Evolutionary conservation across 2,113 vertebrate species (phyloP), one percentile per base, ranked within the genome.

Genomic region (Patagioenas fasciata): DNA sequence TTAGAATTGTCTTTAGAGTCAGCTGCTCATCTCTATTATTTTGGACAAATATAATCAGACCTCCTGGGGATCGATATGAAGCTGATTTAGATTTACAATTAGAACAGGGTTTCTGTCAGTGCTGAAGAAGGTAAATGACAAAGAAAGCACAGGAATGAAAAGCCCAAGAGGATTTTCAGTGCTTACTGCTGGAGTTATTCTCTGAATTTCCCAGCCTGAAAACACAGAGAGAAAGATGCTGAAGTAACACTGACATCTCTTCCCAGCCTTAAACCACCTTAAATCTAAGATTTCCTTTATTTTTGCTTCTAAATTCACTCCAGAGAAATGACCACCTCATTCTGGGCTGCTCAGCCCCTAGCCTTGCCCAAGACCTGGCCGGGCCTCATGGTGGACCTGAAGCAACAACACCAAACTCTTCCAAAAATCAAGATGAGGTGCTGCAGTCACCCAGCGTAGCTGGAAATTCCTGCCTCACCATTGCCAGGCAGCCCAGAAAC

Each of bases 1-100:
- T 88, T 56, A 48, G 72, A 77, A 15, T 60, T 92, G 85, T 96
- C 80, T 96, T 94, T 78, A 86, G 58, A 93, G 40, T 86, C 80
- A 83, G 87, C 72, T 86, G 29, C 2, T 14, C 16, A 83, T 86
- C 86, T 80, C 77, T 86, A 34, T 95, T 97, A 94, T 80, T 95
- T 91, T 74, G 47, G 67, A 89, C 70, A 93, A 93, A 86, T 84
- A 80, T 36, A 93, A 92, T 78, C 83, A 81, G 67, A 78, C 6
- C 38, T 90, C 75, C 15, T 3, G 5, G 72, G 40, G 67, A 58
- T 54, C 19, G 1, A 95, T 83, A 81, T 50, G 36, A 28, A 90
- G 28, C 71, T 80, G 83, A 77, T 93, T 83, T 77, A 83, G 50
- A 80, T 70, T 86, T 85, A 88, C 36, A 80, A 34, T 83, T 83